Evolutionary conservation across 2,888 invertebrate genomes (phyloP).

Genomic region (Drosophila neotestacea): DNA sequence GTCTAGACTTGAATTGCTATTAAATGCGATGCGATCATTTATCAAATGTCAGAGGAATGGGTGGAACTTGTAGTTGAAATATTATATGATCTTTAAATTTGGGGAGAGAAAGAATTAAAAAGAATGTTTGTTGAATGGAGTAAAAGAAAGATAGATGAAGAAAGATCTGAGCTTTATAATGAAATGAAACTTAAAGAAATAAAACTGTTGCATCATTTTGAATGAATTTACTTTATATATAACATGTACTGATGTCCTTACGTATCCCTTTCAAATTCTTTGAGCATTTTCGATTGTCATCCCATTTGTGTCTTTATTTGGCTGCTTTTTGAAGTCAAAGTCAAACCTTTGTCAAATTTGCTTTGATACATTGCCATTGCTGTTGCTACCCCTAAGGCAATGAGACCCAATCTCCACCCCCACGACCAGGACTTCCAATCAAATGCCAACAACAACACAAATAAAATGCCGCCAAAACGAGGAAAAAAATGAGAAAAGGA

Average conservation of each 20-base stretch:
- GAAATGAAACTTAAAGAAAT: too few species aligned
- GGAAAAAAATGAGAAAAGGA: constrained; percentile 19
- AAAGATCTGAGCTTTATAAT: too few species aligned
- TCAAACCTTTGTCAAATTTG: constrained; percentile 69
- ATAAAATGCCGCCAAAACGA: constrained; percentile 34
- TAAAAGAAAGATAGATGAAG: too few species aligned
- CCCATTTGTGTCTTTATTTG: constrained; percentile 44
- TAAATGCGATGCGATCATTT: constrained; percentile 53
- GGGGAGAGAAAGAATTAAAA: background rate
- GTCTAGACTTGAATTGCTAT: constrained; percentile 46
- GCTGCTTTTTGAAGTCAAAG: constrained; percentile 59
- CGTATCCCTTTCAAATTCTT: constrained; percentile 23
- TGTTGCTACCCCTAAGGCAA: constrained; percentile 45
- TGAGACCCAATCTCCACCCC: constrained; percentile 30
- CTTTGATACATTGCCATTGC: constrained; percentile 62
- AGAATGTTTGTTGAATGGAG: background rate
- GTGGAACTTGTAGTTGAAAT: constrained; percentile 7
- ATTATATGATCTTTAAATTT: constrained; percentile 9
- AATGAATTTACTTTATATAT: background rate
- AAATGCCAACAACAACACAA: constrained; percentile 55
- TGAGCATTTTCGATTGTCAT: constrained; percentile 47
- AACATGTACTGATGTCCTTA: background rate
- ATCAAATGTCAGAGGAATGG: constrained; percentile 36
- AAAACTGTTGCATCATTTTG: too few species aligned
- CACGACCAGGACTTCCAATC: constrained; percentile 64